These are phyloP conservation scores for Ips typographus DNA, from an alignment of 1,140 invertebrate genomes.

Conservation along the genomic window DNA sequence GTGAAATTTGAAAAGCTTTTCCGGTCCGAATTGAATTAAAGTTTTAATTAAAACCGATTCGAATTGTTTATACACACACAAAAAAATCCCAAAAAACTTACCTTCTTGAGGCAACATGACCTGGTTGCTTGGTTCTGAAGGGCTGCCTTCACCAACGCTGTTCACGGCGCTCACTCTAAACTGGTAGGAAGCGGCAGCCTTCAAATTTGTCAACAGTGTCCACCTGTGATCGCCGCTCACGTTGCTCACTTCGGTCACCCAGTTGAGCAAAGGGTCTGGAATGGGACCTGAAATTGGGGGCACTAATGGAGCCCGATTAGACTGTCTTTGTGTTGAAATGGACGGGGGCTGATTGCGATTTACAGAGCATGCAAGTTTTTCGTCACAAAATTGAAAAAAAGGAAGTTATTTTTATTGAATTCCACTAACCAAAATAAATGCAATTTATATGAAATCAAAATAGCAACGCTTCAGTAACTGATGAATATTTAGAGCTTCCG, in stretches of 20 bases:
- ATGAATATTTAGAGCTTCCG: neutral
- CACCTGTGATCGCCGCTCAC: constrained; percentile 78
- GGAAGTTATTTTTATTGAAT: neutral
- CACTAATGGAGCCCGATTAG: constrained; percentile 48
- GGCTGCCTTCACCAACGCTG: constrained; percentile 88
- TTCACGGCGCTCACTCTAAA: constrained; percentile 96
- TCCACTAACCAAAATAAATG: neutral
- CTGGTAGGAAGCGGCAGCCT: constrained; percentile 93
- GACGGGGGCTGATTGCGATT: constrained; percentile 13
- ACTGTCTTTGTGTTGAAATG: constrained; percentile 27
- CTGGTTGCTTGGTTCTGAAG: constrained; percentile 83
- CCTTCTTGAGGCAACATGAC: constrained; percentile 92
- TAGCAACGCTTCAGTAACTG: neutral
- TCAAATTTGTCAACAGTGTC: constrained; percentile 80
- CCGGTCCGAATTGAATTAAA: too few relatives aligned
- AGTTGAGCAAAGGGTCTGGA: constrained; percentile 78
- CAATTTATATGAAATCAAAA: neutral
- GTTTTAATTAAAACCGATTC: too few relatives aligned
- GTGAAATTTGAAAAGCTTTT: too few relatives aligned
- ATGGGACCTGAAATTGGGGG: constrained; percentile 68
- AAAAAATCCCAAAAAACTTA: constrained; percentile 56
- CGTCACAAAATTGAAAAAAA: too few relatives aligned
- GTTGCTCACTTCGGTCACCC: constrained; percentile 86
- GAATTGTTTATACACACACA: neutral
- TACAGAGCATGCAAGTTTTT: constrained; percentile 38